Conservation (phyloP, 2,888 invertebrate genomes). For the Amiota minor region DNA sequence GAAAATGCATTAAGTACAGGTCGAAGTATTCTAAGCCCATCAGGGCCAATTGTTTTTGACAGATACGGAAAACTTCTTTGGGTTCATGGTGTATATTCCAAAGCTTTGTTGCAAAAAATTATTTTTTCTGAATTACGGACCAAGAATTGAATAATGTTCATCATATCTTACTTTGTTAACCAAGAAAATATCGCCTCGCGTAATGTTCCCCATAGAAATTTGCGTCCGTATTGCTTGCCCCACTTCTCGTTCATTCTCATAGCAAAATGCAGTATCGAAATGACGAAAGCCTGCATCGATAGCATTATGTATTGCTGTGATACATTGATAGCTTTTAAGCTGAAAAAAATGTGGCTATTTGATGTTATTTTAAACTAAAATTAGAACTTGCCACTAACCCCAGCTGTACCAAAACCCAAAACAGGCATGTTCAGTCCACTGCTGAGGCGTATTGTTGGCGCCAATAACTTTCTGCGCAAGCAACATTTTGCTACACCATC, state of each 20-base stretch:
- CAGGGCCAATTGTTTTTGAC: slow-evolving; percentile 78
- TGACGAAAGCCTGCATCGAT: slow-evolving; percentile 75
- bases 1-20: slow-evolving; percentile 87
- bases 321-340: slow-evolving; percentile 56
- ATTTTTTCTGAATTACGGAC: not conserved
- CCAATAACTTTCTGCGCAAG: slow-evolving; percentile 35
- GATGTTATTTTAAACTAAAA: no score
- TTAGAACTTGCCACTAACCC: no score
- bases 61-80: slow-evolving; percentile 79
- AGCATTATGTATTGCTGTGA: slow-evolving; percentile 72
- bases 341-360: not conserved
- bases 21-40: slow-evolving; percentile 84
- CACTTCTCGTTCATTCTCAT: slow-evolving; percentile 74
- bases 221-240: slow-evolving; percentile 73
- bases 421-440: slow-evolving; percentile 80
- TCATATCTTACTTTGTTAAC: slow-evolving; percentile 63
- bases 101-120: slow-evolving; percentile 32
- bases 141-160: not conserved
- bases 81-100: slow-evolving; percentile 76
- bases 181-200: slow-evolving; percentile 72
- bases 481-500: no score
- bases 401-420: slow-evolving; percentile 80
- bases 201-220: slow-evolving; percentile 72
- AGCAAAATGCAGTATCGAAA: slow-evolving; percentile 75
- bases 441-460: slow-evolving; percentile 77